Evolutionary conservation across 2,113 vertebrate species (phyloP).

Genomic region (Emydocephalus ijimae): DNA sequence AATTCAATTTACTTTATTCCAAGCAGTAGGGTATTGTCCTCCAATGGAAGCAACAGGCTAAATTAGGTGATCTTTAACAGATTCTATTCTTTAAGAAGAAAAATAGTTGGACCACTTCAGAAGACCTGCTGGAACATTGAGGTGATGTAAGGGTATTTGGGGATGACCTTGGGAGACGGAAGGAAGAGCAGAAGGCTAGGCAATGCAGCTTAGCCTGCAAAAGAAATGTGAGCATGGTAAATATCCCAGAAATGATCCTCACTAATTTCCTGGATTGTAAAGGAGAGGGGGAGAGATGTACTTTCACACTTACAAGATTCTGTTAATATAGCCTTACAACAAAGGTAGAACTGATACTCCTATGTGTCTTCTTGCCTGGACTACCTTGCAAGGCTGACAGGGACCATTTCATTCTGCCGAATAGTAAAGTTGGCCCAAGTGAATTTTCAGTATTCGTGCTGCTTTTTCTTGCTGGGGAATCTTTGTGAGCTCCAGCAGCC

Average conservation of each 20-base stretch:
- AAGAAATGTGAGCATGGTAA: neutral
- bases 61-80: neutral
- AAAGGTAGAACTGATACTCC: neutral
- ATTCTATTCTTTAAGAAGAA: neutral
- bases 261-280: neutral
- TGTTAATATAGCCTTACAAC: neutral
- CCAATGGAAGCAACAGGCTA: neutral
- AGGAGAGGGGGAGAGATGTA: neutral
- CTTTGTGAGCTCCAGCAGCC: too few relatives aligned
- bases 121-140: neutral
- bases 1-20: neutral
- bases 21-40: neutral
- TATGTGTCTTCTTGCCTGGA: neutral
- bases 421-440: neutral
- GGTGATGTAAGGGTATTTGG: neutral
- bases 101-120: neutral
- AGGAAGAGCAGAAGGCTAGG: neutral
- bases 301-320: neutral
- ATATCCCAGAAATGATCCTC: neutral
- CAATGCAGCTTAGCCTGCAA: neutral
- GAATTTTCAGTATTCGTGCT: neutral
- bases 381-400: neutral
- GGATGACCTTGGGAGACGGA: neutral
- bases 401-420: neutral
- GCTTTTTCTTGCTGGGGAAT: too few relatives aligned